Percentiles rank a stretch among this genome's conserved stretches.
These are phyloP conservation scores for Aphelocoma californica DNA, from an alignment of 2,797 vertebrate species.

Conservation along the genomic window DNA sequence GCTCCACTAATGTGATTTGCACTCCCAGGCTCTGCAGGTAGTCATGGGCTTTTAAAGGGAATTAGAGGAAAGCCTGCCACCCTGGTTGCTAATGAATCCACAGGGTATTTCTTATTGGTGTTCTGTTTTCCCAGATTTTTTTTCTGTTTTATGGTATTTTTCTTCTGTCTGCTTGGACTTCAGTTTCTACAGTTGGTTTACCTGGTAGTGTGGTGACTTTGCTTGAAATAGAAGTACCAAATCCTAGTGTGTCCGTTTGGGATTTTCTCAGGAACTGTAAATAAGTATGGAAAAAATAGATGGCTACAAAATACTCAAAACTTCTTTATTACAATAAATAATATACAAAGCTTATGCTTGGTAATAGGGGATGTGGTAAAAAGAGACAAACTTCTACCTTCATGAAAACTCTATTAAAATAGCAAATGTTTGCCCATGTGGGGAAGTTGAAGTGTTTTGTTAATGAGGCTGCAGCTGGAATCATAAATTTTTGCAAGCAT, in stretches of 20 bases:
- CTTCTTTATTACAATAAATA: neutral
- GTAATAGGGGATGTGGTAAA: neutral
- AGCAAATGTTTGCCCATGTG: neutral
- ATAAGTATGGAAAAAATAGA: neutral
- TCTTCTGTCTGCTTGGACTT: neutral
- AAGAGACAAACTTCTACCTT: neutral
- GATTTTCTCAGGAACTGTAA: neutral
- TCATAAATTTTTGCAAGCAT: neutral
- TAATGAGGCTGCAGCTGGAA: neutral
- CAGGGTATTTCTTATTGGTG: slow-evolving; percentile 34
- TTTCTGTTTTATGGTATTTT: neutral
- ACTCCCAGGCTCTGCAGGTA: slow-evolving; percentile 90
- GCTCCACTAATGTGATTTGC: slow-evolving; percentile 88
- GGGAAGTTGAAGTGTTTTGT: neutral
- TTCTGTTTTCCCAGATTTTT: slow-evolving; percentile 28
- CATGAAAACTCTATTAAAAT: neutral
- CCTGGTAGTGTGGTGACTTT: neutral
- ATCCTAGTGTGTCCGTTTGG: neutral
- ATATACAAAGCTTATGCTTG: neutral
- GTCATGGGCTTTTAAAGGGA: slow-evolving; percentile 85
- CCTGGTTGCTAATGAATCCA: slow-evolving; percentile 79
- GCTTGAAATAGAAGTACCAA: neutral
- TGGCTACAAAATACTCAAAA: neutral
- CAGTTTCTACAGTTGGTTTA: neutral
- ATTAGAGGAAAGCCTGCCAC: slow-evolving; percentile 81